Evolutionary conservation across 2,113 vertebrate genomes (phyloP).

Genomic region (Chaenocephalus aceratus): DNA sequence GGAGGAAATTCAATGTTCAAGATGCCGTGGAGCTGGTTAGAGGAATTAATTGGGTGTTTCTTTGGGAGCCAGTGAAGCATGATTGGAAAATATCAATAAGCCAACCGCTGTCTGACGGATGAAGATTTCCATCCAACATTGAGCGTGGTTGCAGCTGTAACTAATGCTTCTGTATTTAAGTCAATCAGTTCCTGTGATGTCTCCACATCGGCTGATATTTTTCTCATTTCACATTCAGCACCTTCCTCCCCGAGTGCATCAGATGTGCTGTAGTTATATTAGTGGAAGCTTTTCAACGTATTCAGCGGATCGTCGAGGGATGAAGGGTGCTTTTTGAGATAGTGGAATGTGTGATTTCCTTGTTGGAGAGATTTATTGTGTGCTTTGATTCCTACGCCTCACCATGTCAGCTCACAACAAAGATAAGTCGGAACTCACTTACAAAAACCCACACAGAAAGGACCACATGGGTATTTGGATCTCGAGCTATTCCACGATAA

Average conservation of each 20-base stretch:
- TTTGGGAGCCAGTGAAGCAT: slow-evolving; percentile 29
- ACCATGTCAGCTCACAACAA: slow-evolving; percentile 7
- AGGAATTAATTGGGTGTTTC: slow-evolving; percentile 48
- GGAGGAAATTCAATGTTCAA: slow-evolving; percentile 19
- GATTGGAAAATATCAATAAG: slow-evolving; percentile 46
- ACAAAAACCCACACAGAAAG: slow-evolving; percentile 11
- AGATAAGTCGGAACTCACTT: slow-evolving; percentile 16
- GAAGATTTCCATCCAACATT: slow-evolving; percentile 28
- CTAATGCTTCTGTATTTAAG: slow-evolving; percentile 33
- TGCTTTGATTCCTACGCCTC: slow-evolving; percentile 17
- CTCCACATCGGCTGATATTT: slow-evolving; percentile 9
- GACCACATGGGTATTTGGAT: slow-evolving; percentile 8
- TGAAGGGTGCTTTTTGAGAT: slow-evolving; percentile 31
- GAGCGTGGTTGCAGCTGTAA: slow-evolving; percentile 47
- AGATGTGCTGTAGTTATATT: slow-evolving; percentile 18
- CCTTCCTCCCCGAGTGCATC: slow-evolving; percentile 13
- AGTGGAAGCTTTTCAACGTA: slow-evolving; percentile 13
- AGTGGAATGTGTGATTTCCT: slow-evolving; percentile 16
- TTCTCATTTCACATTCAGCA: slow-evolving; percentile 21
- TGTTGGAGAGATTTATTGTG: slow-evolving; percentile 40
- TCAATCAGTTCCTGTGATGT: slow-evolving; percentile 28
- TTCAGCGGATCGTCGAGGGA: slow-evolving; percentile 15
- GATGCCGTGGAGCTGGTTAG: neutral
- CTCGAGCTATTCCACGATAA: slow-evolving; percentile 16
- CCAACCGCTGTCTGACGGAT: slow-evolving; percentile 4